Conservation (phyloP, 2,113 vertebrate species). For the Propithecus coquereli region DNA sequence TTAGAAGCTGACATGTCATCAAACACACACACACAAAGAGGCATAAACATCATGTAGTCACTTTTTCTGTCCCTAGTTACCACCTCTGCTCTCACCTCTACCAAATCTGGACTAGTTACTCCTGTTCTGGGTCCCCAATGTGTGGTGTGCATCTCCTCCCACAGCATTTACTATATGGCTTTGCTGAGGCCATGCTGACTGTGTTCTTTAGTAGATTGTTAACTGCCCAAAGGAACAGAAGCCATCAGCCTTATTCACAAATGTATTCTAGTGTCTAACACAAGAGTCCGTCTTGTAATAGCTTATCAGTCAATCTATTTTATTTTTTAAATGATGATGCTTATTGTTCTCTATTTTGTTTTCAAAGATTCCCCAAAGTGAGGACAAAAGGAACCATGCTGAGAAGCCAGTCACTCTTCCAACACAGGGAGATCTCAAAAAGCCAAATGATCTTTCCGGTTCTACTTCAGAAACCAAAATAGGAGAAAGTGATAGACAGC, state of each 20-base stretch:
- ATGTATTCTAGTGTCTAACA: not conserved
- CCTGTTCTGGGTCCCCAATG: not conserved
- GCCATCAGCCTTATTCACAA: not conserved
- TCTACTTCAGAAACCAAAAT: conserved; percentile 74
- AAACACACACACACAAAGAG: not conserved
- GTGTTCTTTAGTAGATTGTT: not conserved
- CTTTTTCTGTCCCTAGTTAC: not conserved
- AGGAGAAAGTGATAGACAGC: conserved; percentile 77
- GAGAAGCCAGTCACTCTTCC: conserved; percentile 73
- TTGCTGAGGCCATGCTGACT: not conserved
- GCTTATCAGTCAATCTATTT: not conserved
- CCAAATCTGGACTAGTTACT: not conserved
- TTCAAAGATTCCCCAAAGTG: conserved; percentile 75
- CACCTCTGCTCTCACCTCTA: not conserved
- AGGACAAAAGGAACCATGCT: conserved; percentile 76
- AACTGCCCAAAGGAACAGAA: not conserved
- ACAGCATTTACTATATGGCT: not conserved
- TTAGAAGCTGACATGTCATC: not conserved
- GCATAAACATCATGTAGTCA: not conserved
- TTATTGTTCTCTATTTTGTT: conserved; percentile 53
- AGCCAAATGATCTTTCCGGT: conserved; percentile 77
- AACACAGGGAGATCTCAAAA: conserved; percentile 79
- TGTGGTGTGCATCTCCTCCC: not conserved
- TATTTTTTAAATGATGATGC: not conserved
- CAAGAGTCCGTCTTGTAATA: not conserved